Base-by-base conservation (phyloP, 2,113 vertebrate genomes). In the Urocolius indicus region DNA sequence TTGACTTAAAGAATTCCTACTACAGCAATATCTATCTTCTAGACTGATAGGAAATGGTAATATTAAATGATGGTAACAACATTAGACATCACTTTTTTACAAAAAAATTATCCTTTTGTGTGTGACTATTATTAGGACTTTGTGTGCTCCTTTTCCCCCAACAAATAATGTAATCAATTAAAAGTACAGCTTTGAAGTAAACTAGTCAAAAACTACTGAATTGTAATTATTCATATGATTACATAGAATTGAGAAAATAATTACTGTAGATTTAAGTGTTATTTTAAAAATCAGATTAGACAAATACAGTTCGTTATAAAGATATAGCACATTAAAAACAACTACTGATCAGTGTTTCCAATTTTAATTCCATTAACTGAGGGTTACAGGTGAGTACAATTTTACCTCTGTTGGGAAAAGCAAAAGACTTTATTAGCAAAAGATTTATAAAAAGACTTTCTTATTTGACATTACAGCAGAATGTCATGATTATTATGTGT, bases 371-470 rank as follows among this genome's bases (percentile, higher is more conserved):
- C 22, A 63, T 46, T 67, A 78, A 67, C 6, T 6, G 63, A 38
- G 3, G 4, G 19, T 30, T 36, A 12, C 11, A 32, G 4, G 3
- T 4, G 1, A 15, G 2, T 19, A 6, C 6, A n/a, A 14, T 62
- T 81, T 66, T 32, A 81, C 6, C 9, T n/a, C 24, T 62, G 48
- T 72, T 2, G 15, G 67, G n/a, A 49, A 75, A 94, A 67, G 11
- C 4, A 67, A 38, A 84, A 66, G 13, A 36, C 2, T n/a, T 4
- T 6, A 61, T 4, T 41, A 41, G 38, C 38, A 41, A 41, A 41
- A 41, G n/a, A 62, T 58, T 81, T 49, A 21, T 23, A 45, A 49
- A 26, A 11, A 46, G 6, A 14, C 0, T 38, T 85, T 65, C 76
- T 27, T 27, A 41, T 85, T 45, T 75, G 7, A 30, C 1, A 2